Conservation (phyloP, 2,888 invertebrate species). For the Tanytarsus gracilentus region DNA sequence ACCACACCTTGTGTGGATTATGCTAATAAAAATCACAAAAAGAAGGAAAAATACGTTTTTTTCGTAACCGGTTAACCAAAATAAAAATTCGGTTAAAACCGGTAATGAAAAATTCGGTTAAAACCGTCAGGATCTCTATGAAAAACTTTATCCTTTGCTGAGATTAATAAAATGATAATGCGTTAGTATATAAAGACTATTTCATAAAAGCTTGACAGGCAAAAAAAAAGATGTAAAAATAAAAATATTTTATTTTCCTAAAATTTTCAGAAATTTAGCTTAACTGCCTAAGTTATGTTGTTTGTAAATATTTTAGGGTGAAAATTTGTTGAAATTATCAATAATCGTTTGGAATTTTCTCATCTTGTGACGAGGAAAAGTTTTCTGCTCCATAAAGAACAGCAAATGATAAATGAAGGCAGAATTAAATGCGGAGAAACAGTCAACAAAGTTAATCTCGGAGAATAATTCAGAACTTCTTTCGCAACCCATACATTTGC, state of each 20-base stretch:
- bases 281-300: too few relatives aligned
- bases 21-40: too few relatives aligned
- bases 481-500: background rate
- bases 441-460: constrained; percentile 14
- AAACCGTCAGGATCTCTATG: too few relatives aligned
- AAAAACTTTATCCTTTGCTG: too few relatives aligned
- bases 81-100: too few relatives aligned
- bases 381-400: background rate
- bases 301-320: background rate
- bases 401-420: background rate
- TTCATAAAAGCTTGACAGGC: too few relatives aligned
- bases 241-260: background rate
- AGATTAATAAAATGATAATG: too few relatives aligned
- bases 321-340: background rate
- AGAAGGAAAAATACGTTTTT: too few relatives aligned
- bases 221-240: background rate
- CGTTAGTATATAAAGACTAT: too few relatives aligned
- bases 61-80: too few relatives aligned
- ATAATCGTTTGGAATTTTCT: background rate
- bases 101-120: too few relatives aligned
- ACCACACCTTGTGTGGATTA: too few relatives aligned
- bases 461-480: constrained; percentile 1
- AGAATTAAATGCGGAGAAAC: background rate
- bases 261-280: background rate
- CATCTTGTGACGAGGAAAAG: background rate